Base-by-base conservation (phyloP, 2,888 invertebrate species). In the Oscheius sp. region DNA sequence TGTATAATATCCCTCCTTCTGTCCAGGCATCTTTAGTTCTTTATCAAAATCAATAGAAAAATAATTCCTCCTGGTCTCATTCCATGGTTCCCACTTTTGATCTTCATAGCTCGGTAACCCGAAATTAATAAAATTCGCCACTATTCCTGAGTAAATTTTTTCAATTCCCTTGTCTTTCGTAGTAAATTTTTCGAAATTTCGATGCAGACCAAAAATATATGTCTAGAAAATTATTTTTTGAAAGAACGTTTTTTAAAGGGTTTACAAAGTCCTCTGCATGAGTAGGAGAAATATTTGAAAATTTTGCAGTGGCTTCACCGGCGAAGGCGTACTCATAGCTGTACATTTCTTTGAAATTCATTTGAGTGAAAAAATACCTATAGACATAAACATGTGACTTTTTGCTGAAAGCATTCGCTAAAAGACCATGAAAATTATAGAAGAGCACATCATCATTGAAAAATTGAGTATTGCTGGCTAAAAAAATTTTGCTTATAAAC, bases 361-460 rank as follows among this genome's bases (percentile, higher is more conserved):
- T 3, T 17, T 50, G 41, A 4, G 14, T 14, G 28, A 28, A 50
- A 8, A 14, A 26, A 9, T 26, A 50, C 3, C 50, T 50, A 17
- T 50, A 50, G 50, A 50, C 50, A n/a, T 14, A 50, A 26, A 28
- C 28, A 8, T 22, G 24, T 12, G 12, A 26, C 3, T n/a, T 26
- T 6, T 2, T 9, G 28, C 50, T 50, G 50, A 24, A 50, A 12
- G 12, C 20, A 24, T 56, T 33, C 3, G 38, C 36, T 12, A 56
- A 56, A 1, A 33, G 2, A 1, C 36, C 56, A 20, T n/a, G 20
- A 24, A 20, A 24, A 33, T 33, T n/a, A 38, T 33, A 56, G 20
- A 36, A 56, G 12, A 17, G 36, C 9, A 26, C 20, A 32, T 56
- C 56, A 14, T 56, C 56, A 38, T 56, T 38, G 56, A 56, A 36